These are phyloP conservation scores for Hyles euphorbiae DNA, from an alignment of 1,140 invertebrate genomes.

Conservation along the genomic window DNA sequence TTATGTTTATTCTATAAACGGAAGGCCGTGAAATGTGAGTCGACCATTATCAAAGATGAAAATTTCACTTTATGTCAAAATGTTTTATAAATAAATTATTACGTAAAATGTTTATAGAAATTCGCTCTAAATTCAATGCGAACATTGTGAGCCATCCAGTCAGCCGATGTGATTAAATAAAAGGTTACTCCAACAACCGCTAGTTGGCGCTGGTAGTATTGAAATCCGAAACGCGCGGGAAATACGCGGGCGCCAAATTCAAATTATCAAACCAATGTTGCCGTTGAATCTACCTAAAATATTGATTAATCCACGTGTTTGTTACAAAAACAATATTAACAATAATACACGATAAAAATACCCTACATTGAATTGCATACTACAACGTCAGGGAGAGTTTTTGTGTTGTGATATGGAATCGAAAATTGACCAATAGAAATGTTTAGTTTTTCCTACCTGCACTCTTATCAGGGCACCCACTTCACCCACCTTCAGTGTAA, in stretches of 20 bases:
- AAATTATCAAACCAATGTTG: conserved; percentile 3
- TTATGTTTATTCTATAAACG: no score
- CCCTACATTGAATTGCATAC: conserved; percentile 12
- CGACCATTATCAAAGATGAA: no score
- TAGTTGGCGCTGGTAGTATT: conserved; percentile 20
- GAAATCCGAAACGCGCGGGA: conserved; percentile 3
- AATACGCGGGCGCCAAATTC: conserved; percentile 16
- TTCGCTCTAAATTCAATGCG: no score
- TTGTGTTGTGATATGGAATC: conserved; percentile 25
- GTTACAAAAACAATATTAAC: neutral
- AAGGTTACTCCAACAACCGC: neutral
- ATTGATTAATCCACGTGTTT: neutral
- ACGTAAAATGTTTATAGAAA: no score
- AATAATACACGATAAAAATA: conserved; percentile 19
- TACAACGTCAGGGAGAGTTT: conserved; percentile 16
- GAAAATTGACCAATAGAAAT: conserved; percentile 52
- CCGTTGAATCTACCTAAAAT: neutral
- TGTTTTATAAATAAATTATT: no score
- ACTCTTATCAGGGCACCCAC: conserved; percentile 57
- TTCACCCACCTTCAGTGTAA: conserved; percentile 62
- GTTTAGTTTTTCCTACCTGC: conserved; percentile 37
- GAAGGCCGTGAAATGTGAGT: no score
- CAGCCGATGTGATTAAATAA: no score
- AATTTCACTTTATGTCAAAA: no score
- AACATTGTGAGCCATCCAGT: no score